Evolutionary conservation across 1,140 invertebrate genomes (phyloP).

Genomic region (Brachionus calyciflorus): DNA sequence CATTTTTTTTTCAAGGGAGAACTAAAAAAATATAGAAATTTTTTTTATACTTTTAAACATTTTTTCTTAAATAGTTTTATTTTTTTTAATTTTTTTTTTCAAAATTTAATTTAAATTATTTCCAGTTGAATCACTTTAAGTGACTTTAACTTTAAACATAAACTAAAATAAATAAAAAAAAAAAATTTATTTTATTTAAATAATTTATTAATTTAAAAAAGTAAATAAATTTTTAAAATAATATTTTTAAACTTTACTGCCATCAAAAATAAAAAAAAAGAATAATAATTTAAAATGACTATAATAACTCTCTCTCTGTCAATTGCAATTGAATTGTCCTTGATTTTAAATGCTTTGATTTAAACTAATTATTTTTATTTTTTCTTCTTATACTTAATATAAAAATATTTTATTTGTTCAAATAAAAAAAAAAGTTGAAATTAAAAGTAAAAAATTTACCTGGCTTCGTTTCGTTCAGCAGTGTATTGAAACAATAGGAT

Average conservation of each 20-base stretch:
- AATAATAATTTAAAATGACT: conserved; percentile 1
- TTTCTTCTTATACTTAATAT: conserved; percentile 5
- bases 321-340: background rate
- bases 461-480: conserved; percentile 38
- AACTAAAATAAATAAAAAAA: conserved; percentile 1
- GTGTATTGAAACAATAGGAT: conserved; percentile 39
- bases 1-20: no score
- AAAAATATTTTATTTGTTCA: background rate
- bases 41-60: no score
- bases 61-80: background rate
- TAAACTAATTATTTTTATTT: conserved; percentile 9
- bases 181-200: no score
- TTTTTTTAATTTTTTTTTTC: conserved; percentile 16
- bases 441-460: background rate
- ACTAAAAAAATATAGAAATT: no score
- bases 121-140: background rate
- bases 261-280: no score
- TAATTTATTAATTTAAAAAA: no score
- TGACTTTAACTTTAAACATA: background rate
- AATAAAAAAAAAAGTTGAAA: background rate
- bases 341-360: background rate
- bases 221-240: no score
- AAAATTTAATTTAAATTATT: conserved; percentile 18
- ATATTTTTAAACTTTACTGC: no score
- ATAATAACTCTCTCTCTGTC: no score